phyloP scores from a whole-genome alignment of 2,888 invertebrate species.

The Muschampia plurimacula region DNA sequence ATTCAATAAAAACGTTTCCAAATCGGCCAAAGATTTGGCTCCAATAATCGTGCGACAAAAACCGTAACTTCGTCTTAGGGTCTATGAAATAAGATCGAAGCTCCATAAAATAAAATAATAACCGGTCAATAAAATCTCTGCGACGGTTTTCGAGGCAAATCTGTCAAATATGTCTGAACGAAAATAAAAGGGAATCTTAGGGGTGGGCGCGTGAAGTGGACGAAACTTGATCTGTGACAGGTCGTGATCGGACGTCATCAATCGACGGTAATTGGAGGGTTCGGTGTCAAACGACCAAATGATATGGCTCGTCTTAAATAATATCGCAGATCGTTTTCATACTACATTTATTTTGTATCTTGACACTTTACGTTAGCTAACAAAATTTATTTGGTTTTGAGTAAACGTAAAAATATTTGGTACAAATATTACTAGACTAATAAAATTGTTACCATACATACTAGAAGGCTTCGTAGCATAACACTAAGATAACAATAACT shows the following conservation, averaged over 20 bases:
- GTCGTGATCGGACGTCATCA: conserved; percentile 72
- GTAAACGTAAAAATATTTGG: background rate
- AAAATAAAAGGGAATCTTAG: conserved; percentile 61
- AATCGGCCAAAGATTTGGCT: conserved; percentile 69
- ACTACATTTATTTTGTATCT: conserved; percentile 29
- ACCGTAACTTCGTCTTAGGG: conserved; percentile 73
- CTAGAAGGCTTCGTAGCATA: background rate
- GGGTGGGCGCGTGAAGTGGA: conserved; percentile 70
- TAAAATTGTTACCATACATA: background rate
- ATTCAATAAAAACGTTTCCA: conserved; percentile 74
- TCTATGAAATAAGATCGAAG: conserved; percentile 82
- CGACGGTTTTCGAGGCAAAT: conserved; percentile 65
- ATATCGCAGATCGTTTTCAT: conserved; percentile 37
- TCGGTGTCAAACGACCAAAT: conserved; percentile 67
- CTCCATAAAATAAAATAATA: conserved; percentile 85
- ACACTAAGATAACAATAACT: background rate
- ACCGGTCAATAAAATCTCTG: conserved; percentile 81
- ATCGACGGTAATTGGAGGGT: conserved; percentile 78
- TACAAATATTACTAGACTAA: background rate
- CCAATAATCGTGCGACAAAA: conserved; percentile 79
- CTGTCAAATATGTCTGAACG: conserved; percentile 77
- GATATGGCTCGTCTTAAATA: conserved; percentile 59
- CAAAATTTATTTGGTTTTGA: background rate
- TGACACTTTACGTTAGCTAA: conserved; percentile 5
- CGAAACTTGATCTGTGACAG: conserved; percentile 78